Base-by-base conservation (phyloP, 2,797 vertebrate species). In the Gephyroberyx darwinii region DNA sequence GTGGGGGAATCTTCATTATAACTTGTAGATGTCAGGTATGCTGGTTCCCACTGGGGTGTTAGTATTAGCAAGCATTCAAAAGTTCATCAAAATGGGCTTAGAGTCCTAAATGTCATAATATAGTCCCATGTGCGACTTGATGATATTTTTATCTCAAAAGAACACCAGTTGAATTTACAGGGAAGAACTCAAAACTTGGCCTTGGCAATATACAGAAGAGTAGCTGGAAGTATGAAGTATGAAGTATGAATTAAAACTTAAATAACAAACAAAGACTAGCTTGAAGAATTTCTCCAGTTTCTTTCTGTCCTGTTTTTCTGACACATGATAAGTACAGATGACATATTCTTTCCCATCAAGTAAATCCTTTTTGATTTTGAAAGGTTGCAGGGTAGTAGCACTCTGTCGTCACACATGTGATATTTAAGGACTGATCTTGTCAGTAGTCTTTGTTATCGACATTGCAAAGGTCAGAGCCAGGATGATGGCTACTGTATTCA, bases 91-190 rank as follows among this genome's bases (percentile, higher is more conserved):
- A 75, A 53, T 20, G 30, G 47, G 45, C 53, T 84, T 75, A 74
- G 5, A 54, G 3, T 4, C 26, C 61, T 55, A 90, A 83, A 86
- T 82, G 74, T 72, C 82, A 85, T 16, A 47, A 53, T 45, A 10
- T 71, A 63, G 63, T 65, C 59, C 50, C 7, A 12, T 22, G 22
- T 20, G 43, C 51, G 33, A 45, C 22, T 35, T 26, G 13, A 2
- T 48, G 43, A 50, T 19, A 35, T 77, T 80, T 71, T 45, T 65
- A 41, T 67, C 43, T 8, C 20, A 59, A 9, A 10, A 41, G 48
- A 45, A 51, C 19, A 41, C 43, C 69, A 72, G 52, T 33, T 47
- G 43, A 0, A 1, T 61, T 50, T 19, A 30, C 8, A 39, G 5
- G n/a, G 16, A 31, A 31, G 20, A 61, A 5, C 3, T 19, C 14